phyloP scores from a whole-genome alignment of 2,888 invertebrate genomes.

The Phorcus lineatus region DNA sequence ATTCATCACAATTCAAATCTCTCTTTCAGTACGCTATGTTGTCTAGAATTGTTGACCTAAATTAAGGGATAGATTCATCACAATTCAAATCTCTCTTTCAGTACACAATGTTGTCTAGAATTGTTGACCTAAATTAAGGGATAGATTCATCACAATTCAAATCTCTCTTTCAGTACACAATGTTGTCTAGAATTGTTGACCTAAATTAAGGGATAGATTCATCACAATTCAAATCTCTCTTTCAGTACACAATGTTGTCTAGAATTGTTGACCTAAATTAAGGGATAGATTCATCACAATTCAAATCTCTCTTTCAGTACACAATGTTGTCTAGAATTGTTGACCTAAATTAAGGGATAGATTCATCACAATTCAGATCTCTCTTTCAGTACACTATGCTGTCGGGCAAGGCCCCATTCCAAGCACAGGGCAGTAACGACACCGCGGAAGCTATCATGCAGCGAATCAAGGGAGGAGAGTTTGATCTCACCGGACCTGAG shows the following conservation, averaged over 20 bases:
- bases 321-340: slow-evolving; percentile 89
- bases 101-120: too few relatives aligned
- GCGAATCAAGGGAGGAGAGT: slow-evolving; percentile 86
- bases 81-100: too few relatives aligned
- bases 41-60: too few relatives aligned
- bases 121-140: too few relatives aligned
- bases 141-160: not conserved
- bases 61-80: not conserved
- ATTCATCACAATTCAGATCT: too few relatives aligned
- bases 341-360: too few relatives aligned
- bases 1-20: too few relatives aligned
- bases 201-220: not conserved
- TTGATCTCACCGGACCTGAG: slow-evolving; percentile 83
- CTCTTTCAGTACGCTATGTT: too few relatives aligned
- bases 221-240: not conserved
- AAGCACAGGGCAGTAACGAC: slow-evolving; percentile 82
- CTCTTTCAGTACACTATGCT: slow-evolving; percentile 85
- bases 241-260: too few relatives aligned
- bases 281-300: not conserved
- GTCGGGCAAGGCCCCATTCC: slow-evolving; percentile 92
- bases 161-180: not conserved
- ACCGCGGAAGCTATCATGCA: slow-evolving; percentile 86
- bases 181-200: too few relatives aligned
- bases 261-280: too few relatives aligned
- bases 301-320: slow-evolving; percentile 80